Evolutionary conservation across 2,888 invertebrate genomes (phyloP).

Genomic region (Synergus gifuensis): DNA sequence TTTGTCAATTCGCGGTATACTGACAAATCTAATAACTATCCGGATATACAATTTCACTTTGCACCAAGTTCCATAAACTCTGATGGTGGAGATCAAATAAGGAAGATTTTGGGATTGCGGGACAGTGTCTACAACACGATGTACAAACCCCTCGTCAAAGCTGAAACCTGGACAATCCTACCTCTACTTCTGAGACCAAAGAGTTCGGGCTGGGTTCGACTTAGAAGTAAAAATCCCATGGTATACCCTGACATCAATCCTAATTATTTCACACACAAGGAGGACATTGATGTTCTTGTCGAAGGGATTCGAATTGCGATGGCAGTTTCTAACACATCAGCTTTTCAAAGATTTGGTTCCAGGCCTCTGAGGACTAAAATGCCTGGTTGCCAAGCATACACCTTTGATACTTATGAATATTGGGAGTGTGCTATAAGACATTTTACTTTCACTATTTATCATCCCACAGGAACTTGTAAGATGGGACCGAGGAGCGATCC

Average conservation of each 20-base stretch:
- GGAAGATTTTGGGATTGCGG: conserved; percentile 86
- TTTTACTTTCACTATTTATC: conserved; percentile 90
- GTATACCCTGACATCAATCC: conserved; percentile 93
- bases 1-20: conserved; percentile 93
- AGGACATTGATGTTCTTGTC: conserved; percentile 88
- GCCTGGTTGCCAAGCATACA: conserved; percentile 88
- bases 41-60: conserved; percentile 93
- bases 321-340: conserved; percentile 87
- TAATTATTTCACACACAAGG: conserved; percentile 92
- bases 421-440: conserved; percentile 93
- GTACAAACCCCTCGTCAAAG: conserved; percentile 88
- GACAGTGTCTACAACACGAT: conserved; percentile 91
- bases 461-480: conserved; percentile 91
- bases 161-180: conserved; percentile 91
- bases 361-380: conserved; percentile 88
- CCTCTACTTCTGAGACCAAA: conserved; percentile 90
- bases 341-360: conserved; percentile 90
- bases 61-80: conserved; percentile 91
- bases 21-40: conserved; percentile 87
- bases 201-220: conserved; percentile 91
- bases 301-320: conserved; percentile 93
- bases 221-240: conserved; percentile 89
- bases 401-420: conserved; percentile 88
- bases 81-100: conserved; percentile 89
- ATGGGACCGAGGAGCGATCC: conserved; percentile 90